These are phyloP conservation scores for Phaethornis superciliosus DNA, from an alignment of 2,113 vertebrate genomes.

Conservation along the genomic window DNA sequence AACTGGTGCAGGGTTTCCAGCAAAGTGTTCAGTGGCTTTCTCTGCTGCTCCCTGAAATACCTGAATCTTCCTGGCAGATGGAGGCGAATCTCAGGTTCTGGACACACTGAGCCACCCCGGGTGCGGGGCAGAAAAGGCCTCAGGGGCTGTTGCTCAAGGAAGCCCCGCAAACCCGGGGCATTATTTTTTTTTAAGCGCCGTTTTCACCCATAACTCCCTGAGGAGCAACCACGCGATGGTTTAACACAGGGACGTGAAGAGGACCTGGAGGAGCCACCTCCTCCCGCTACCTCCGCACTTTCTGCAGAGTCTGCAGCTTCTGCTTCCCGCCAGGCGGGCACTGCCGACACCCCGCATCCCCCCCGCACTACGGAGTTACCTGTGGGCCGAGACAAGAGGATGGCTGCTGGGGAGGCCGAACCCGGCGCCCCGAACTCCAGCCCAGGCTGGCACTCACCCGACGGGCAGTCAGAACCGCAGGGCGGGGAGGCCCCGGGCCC, in stretches of 20 bases:
- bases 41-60: neutral
- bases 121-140: neutral
- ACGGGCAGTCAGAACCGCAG: neutral
- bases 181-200: accelerated
- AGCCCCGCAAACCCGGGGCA: accelerated
- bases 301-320: neutral
- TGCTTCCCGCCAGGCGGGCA: neutral
- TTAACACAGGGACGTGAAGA: no score
- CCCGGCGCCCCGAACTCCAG: neutral
- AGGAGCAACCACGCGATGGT: no score
- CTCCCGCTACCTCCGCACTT: slow-evolving; percentile 32
- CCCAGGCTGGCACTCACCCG: neutral
- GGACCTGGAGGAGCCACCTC: neutral
- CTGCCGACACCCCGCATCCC: neutral
- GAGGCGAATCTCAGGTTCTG: accelerated
- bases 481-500: neutral
- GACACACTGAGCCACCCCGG: accelerated
- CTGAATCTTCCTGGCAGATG: neutral
- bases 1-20: accelerated
- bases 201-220: neutral
- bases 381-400: neutral
- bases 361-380: slow-evolving; percentile 1
- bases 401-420: neutral
- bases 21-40: neutral
- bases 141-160: neutral